Conservation (phyloP, 1,140 invertebrate species). For the Drosophila willistoni region DNA sequence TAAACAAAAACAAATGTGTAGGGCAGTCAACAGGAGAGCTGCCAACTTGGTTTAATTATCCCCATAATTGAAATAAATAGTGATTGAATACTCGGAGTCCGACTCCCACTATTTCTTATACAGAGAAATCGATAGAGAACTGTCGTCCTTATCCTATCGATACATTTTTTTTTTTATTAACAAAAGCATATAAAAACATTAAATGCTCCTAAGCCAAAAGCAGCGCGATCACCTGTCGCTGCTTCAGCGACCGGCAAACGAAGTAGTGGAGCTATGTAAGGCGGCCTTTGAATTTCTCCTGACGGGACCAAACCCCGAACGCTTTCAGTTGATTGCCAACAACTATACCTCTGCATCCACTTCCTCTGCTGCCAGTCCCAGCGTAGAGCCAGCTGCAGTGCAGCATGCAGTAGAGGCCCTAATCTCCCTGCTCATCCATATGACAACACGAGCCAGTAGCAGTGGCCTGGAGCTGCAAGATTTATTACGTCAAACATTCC, state of each 20-base stretch:
- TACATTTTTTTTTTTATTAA: background rate
- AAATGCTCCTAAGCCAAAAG: conserved; percentile 54
- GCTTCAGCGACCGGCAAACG: conserved; percentile 51
- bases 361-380: background rate
- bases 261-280: conserved; percentile 74
- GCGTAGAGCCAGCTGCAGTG: conserved; percentile 35
- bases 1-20: conserved; percentile 36
- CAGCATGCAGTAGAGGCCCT: conserved; percentile 67
- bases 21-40: conserved; percentile 24
- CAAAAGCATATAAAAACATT: conserved; percentile 13
- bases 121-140: background rate
- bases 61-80: no score
- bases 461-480: conserved; percentile 33
- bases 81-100: no score
- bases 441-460: conserved; percentile 50
- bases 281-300: conserved; percentile 75
- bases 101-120: no score
- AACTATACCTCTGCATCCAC: conserved; percentile 39
- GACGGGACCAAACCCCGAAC: conserved; percentile 60
- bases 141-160: background rate
- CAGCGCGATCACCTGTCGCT: conserved; percentile 63
- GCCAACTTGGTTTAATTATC: conserved; percentile 36
- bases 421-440: conserved; percentile 72
- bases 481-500: conserved; percentile 47
- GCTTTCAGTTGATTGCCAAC: conserved; percentile 62